These are phyloP conservation scores for Piliocolobus tephrosceles DNA, from an alignment of 2,113 vertebrate species.

Conservation along the genomic window DNA sequence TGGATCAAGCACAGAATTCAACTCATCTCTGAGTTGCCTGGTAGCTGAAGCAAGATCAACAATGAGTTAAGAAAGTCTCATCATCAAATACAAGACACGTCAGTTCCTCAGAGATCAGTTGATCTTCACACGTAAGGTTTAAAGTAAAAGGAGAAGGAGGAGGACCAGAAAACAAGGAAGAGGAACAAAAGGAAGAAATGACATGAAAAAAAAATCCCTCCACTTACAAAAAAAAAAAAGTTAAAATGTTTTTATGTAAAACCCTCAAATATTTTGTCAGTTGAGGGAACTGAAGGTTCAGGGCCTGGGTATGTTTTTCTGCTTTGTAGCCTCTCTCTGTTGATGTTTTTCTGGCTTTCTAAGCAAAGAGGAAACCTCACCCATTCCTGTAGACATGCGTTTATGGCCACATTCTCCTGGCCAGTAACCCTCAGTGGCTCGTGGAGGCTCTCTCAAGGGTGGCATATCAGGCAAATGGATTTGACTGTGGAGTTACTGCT, in stretches of 20 bases:
- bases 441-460: constrained; percentile 74
- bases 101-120: neutral
- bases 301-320: constrained; percentile 76
- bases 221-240: neutral
- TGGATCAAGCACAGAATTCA: neutral
- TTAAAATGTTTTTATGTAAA: constrained; percentile 51
- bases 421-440: constrained; percentile 47
- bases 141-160: neutral
- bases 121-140: neutral
- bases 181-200: neutral
- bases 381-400: constrained; percentile 77
- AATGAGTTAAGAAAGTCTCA: constrained; percentile 24
- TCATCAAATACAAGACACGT: constrained; percentile 14
- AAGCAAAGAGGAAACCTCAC: constrained; percentile 85
- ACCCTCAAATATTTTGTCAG: neutral
- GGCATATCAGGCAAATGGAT: constrained; percentile 54
- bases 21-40: neutral
- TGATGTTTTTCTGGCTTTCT: constrained; percentile 84
- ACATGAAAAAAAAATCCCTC: neutral
- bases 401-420: constrained; percentile 79
- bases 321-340: constrained; percentile 63
- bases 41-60: neutral
- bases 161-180: neutral
- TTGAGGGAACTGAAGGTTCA: constrained; percentile 41
- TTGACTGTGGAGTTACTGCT: neutral